Evolutionary conservation across 2,797 vertebrate genomes (phyloP).

Genomic region (Echiichthys vipera): DNA sequence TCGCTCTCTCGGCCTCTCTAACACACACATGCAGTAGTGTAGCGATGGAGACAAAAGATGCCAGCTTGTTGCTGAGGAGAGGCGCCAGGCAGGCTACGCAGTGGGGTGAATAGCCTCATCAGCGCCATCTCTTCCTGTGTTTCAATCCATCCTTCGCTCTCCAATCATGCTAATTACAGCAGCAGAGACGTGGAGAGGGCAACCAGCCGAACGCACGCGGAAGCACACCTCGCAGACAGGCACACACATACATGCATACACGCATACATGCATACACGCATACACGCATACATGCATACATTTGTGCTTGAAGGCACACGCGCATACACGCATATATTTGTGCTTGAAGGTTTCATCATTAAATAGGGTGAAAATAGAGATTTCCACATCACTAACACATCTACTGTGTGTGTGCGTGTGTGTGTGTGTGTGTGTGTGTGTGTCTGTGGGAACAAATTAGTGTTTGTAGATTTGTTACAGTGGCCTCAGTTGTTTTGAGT

Average conservation of each 20-base stretch:
- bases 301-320: neutral
- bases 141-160: conserved; percentile 59
- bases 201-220: conserved; percentile 9
- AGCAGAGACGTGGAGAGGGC: conserved; percentile 32
- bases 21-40: conserved; percentile 19
- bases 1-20: neutral
- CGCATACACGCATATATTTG: neutral
- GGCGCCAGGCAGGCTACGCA: conserved; percentile 57
- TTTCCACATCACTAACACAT: neutral
- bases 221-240: neutral
- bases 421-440: conserved; percentile 8
- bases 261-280: neutral
- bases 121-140: conserved; percentile 66
- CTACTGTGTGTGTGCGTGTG: neutral
- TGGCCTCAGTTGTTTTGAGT: conserved; percentile 8
- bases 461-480: neutral
- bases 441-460: neutral
- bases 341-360: conserved; percentile 16
- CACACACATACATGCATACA: neutral
- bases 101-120: conserved; percentile 73
- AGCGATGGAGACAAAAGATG: conserved; percentile 60
- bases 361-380: conserved; percentile 13
- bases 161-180: conserved; percentile 75
- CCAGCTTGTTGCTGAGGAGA: conserved; percentile 47
- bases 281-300: neutral